phyloP scores from a whole-genome alignment of 2,113 vertebrate species.

The Numida meleagris region DNA sequence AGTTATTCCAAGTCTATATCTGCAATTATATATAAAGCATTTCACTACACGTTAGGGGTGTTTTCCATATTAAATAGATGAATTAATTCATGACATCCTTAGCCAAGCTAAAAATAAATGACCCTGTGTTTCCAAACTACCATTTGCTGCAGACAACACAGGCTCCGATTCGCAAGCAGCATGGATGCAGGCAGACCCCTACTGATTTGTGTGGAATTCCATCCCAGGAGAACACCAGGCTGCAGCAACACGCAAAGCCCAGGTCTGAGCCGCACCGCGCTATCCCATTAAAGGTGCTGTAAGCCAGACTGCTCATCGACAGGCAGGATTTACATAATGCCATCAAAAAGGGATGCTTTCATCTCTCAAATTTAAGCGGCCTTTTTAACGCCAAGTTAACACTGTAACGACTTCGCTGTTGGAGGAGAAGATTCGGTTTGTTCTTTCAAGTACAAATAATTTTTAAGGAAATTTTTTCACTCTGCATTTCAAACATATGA shows the following conservation, averaged over 20 bases:
- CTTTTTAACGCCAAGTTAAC: constrained; percentile 42
- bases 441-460: neutral
- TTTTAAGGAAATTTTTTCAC: neutral
- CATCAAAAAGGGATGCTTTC: constrained; percentile 13
- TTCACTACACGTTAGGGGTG: neutral
- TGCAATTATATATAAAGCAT: constrained; percentile 1
- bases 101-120: constrained; percentile 21
- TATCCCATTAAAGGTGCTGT: neutral
- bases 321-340: constrained; percentile 9
- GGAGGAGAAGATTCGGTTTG: neutral
- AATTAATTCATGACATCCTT: constrained; percentile 1
- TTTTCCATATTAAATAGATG: constrained; percentile 16
- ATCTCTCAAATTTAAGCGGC: constrained; percentile 1
- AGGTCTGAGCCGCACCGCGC: neutral
- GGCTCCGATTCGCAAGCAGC: constrained; percentile 14
- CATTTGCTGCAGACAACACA: constrained; percentile 36
- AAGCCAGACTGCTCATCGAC: neutral
- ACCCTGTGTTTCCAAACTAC: neutral
- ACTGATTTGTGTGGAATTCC: neutral
- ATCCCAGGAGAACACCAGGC: neutral
- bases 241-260: neutral
- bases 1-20: neutral
- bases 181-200: constrained; percentile 8
- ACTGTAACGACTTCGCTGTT: constrained; percentile 1
- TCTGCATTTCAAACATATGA: neutral